These are phyloP conservation scores for Hippoglossus hippoglossus DNA, from an alignment of 2,797 vertebrate species.

Conservation along the genomic window DNA sequence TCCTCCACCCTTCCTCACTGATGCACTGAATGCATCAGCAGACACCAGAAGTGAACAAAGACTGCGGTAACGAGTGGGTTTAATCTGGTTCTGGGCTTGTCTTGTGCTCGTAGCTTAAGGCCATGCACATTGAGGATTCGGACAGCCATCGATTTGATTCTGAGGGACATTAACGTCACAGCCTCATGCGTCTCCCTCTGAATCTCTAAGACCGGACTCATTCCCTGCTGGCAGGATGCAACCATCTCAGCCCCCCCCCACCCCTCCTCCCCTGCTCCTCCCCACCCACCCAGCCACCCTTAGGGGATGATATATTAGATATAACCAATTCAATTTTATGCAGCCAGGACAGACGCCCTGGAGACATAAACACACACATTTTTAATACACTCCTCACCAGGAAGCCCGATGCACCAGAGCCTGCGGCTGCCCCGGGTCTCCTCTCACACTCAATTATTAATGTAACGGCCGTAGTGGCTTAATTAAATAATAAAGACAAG, in stretches of 20 bases:
- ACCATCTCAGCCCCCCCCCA: slow-evolving; percentile 71
- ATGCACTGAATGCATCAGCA: slow-evolving; percentile 77
- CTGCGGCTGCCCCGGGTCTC: slow-evolving; percentile 82
- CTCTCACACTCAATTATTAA: slow-evolving; percentile 89
- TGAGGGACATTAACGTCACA: slow-evolving; percentile 85
- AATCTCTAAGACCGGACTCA: slow-evolving; percentile 72
- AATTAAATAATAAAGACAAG: slow-evolving; percentile 89
- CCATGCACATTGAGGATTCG: slow-evolving; percentile 80
- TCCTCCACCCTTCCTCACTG: slow-evolving; percentile 74
- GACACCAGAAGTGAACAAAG: slow-evolving; percentile 85
- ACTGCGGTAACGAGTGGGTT: slow-evolving; percentile 80
- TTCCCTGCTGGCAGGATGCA: slow-evolving; percentile 83
- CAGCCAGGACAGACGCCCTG: slow-evolving; percentile 86
- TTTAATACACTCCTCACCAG: slow-evolving; percentile 89
- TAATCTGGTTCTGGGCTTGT: slow-evolving; percentile 83
- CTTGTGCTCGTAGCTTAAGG: slow-evolving; percentile 80
- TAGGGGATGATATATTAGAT: slow-evolving; percentile 89
- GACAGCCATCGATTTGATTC: slow-evolving; percentile 87
- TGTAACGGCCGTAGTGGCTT: slow-evolving; percentile 85
- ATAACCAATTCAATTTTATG: slow-evolving; percentile 90
- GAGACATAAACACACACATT: slow-evolving; percentile 89
- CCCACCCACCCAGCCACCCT: slow-evolving; percentile 72
- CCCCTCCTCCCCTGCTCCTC: slow-evolving; percentile 29
- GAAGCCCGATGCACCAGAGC: slow-evolving; percentile 81
- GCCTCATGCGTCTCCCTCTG: slow-evolving; percentile 78